Base-by-base conservation (phyloP, 2,888 invertebrate genomes). In the Habroteleia sp. region DNA sequence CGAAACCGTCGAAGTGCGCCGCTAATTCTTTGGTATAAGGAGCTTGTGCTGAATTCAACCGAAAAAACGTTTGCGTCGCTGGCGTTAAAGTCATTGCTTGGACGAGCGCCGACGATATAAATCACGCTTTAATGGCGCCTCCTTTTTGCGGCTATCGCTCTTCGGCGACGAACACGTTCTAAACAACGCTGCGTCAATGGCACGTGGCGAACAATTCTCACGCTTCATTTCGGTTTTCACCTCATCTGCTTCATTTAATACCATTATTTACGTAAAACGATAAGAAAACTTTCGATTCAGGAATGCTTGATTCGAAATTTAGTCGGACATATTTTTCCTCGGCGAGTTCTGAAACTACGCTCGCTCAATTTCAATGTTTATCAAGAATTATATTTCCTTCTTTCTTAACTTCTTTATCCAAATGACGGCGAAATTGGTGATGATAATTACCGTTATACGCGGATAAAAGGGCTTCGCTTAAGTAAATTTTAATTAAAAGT, bases 61-160 rank as follows among this genome's bases (percentile, higher is more conserved):
- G 52, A 50, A 69, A 48, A 42, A 60, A 50, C 35, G 50, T 37
- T 62, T 52, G 35, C 35, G 37, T 11, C 20, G 25, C 27, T 52
- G 71, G 71, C 46, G 71, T 54, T 71, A 62, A 71, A 62, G 54
- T 62, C 44, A 44, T 62, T 54, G 52, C 60, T 46, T 44, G 35
- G 33, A 50, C 10, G 42, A 42, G 29, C n/a, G 60, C 60, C 69
- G 69, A 44, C 60, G 44, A 41, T 69, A 52, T 69, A 62, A 62
- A 62, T 69, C 69, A 62, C 37, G 31, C 3, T 35, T 69, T 60
- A 62, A 62, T 69, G 60, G 69, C 52, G 13, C 14, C 37, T 31
- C 13, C 27, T 48, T 41, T 54, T 69, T 60, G 20, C 52, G 37
- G 52, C 44, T 50, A 31, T 50, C 48, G 33, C 48, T 68, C 56